Base-by-base conservation (phyloP, 1,140 invertebrate genomes). In the Lasaia peninsularis region DNA sequence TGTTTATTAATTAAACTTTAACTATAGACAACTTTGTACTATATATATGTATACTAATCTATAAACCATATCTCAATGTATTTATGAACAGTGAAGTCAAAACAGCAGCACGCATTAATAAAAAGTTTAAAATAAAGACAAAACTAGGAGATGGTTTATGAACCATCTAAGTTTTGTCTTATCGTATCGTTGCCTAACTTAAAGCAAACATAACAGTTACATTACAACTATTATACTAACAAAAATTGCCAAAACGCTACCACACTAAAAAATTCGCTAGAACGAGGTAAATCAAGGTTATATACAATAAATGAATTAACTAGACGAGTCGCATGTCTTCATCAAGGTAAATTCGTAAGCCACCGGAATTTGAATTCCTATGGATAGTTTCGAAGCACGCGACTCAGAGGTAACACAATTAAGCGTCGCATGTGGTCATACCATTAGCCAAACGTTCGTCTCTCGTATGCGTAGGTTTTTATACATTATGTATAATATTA, bases 181-280 rank as follows among this genome's bases (percentile, higher is more conserved):
- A 24, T 18, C 7, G 40, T 53, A 52, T 60, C 52, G 56, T 63
- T 62, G 60, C 58, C 55, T 49, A 49, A 67, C 58, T 49, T 59
- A 60, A 80, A 83, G 78, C 78, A 82, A 86, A 85, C 80, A 70
- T 77, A 85, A 84, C 79, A 80, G 60, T 76, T 74, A 82, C 64
- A 74, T 75, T 78, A 80, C 64, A 78, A 74, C 71, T 69, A 77
- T 79, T 73, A 68, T 75, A 81, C 77, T 78, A 87, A 87, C 80
- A 78, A 76, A 68, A 76, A 65, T 58, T 68, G 73, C 69, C 62
- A 71, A 76, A 80, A 73, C 72, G 63, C 80, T 82, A 87, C 77
- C 75, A 85, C 76, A 75, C 80, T 85, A 85, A 87, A 86, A 80
- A 87, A 87, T 87, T 87, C 73, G 71, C 84, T 87, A 87, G 72